A percentile compares a stretch with the other conserved stretches of the same genome.
Conservation (phyloP, 2,113 vertebrate species). For the Cochlearius cochlearius region DNA sequence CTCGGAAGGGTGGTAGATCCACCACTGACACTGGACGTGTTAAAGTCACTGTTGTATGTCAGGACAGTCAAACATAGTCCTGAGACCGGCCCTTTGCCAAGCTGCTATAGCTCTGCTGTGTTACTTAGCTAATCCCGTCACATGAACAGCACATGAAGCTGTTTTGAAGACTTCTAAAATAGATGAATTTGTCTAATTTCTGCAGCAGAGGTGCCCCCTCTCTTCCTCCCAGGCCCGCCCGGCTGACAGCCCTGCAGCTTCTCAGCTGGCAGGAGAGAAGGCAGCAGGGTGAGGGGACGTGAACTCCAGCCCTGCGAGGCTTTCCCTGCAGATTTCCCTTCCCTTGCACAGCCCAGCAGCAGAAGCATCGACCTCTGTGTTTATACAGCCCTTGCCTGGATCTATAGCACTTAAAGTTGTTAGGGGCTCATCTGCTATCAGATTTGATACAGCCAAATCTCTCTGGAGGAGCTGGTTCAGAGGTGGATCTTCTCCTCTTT, state of each 20-base stretch:
- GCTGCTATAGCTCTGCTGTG: background rate
- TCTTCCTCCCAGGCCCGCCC: background rate
- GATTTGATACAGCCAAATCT: background rate
- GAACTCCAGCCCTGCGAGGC: background rate
- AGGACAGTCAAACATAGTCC: fast-evolving
- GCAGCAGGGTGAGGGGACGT: background rate
- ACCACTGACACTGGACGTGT: fast-evolving
- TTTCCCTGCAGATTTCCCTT: background rate
- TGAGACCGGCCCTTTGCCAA: background rate
- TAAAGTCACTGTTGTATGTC: fast-evolving
- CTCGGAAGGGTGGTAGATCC: background rate
- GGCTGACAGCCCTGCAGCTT: background rate
- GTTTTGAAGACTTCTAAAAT: background rate
- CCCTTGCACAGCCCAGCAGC: background rate
- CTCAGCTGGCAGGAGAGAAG: fast-evolving
- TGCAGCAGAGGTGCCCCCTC: background rate
- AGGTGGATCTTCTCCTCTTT: background rate
- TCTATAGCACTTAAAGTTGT: background rate
- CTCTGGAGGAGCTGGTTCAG: background rate
- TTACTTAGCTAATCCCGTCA: background rate
- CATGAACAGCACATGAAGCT: fast-evolving
- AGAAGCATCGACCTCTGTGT: background rate
- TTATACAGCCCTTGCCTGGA: background rate
- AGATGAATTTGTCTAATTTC: background rate
- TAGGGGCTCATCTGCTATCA: background rate